Evolutionary conservation across 2,888 invertebrate species (phyloP), one percentile per base, ranked within the genome.

Genomic region (Frankliniella fusca): DNA sequence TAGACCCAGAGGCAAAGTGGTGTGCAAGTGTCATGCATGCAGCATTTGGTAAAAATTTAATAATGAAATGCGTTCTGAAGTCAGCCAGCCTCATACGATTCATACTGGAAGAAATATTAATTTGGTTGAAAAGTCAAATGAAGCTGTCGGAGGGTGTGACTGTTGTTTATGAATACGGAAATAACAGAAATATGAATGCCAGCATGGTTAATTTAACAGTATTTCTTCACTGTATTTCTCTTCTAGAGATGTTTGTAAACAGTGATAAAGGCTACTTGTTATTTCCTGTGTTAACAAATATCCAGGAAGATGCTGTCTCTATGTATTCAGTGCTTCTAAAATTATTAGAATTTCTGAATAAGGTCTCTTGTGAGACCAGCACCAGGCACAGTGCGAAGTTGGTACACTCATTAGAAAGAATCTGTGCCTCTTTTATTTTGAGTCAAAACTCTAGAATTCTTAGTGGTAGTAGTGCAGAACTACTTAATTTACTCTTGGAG

Each of bases 1-100:
- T 76, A 10, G 70, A 76, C 70, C 70, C 70, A 11, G 27, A 76
- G 27, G 70, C 70, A 12, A 76, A 76, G 70, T 76, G 70, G 70
- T 76, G 70, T 76, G 70, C 8, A 27, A 27, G 70, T 27, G 27
- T 76, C 23, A 76, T 76, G 70, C 70, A 76, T 27, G 70, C 70
- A 23, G 70, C 70, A 8, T 76, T 76, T 27, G 70, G 70, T 27
- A n/a, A 27, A 23, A 76, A 12, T 27, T 27, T 76, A 7, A 23
- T 76, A 10, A n/a, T 76, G 70, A 76, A 76, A 27, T 23, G 70
- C 27, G 12, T 76, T 12, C 1, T 76, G 23, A 76, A 76, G 27
- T 76, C 70, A 23, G 12, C 70, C 9, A 76, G 70, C 27, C 27
- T 76, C n/a, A 76, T 76, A 23, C 23, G 70, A 23, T 76, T 76